Evolutionary conservation across 2,113 vertebrate genomes (phyloP).

Genomic region (Cardinalis cardinalis): DNA sequence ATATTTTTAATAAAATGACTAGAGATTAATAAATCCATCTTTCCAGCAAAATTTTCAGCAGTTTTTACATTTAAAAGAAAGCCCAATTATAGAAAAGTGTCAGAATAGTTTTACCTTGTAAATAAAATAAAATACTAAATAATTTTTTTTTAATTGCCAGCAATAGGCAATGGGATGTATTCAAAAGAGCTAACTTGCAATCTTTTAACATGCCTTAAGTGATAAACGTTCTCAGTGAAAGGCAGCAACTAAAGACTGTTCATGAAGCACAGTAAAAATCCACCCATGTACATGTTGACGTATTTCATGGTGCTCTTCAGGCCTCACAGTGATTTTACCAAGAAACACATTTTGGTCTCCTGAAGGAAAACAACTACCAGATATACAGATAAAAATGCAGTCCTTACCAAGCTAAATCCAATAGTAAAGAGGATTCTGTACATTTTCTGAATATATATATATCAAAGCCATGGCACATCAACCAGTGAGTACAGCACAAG

Average conservation of each 20-base stretch:
- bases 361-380: not conserved
- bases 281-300: not conserved
- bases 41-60: not conserved
- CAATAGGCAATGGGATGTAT: not conserved
- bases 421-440: not conserved
- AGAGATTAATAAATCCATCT: not conserved
- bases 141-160: not conserved
- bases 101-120: constrained; percentile 45
- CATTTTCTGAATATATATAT: not conserved
- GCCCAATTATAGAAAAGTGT: not conserved
- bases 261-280: not conserved
- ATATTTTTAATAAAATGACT: not conserved
- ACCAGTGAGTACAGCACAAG: not conserved
- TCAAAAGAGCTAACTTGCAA: not conserved
- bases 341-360: not conserved
- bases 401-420: not conserved
- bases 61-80: not conserved
- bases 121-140: not conserved
- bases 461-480: not conserved
- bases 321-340: not conserved
- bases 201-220: not conserved
- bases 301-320: not conserved
- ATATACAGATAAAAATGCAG: not conserved
- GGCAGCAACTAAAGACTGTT: not conserved
- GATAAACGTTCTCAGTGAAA: not conserved